Conservation (phyloP, 2,113 vertebrate species). For the Dissostichus mawsoni region DNA sequence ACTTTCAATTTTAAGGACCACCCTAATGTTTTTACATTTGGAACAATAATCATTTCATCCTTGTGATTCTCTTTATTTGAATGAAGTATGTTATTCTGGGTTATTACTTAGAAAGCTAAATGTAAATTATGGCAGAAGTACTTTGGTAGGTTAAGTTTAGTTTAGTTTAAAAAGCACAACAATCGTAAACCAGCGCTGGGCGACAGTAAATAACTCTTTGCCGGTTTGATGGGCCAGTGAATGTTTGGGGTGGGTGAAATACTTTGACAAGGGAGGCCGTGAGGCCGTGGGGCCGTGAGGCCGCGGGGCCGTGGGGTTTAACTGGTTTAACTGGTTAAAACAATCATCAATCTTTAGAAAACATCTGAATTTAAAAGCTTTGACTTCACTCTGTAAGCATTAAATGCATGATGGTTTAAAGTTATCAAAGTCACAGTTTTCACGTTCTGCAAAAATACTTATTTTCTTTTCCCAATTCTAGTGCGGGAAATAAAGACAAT, state of each 20-base stretch:
- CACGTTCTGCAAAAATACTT: neutral
- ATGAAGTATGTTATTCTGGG: neutral
- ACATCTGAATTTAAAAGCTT: slow-evolving; percentile 12
- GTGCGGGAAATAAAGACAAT: slow-evolving; percentile 7
- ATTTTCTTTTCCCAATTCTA: slow-evolving; percentile 23
- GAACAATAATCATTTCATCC: neutral
- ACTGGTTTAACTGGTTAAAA: neutral
- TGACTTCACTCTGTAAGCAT: slow-evolving; percentile 1
- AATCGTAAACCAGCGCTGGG: neutral
- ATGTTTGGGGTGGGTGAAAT: slow-evolving; percentile 36
- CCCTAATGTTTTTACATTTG: neutral
- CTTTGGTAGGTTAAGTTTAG: neutral
- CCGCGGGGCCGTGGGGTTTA: too few relatives aligned
- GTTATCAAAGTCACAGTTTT: neutral
- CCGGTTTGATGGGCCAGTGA: slow-evolving; percentile 20
- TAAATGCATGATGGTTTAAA: neutral
- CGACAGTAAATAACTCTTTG: slow-evolving; percentile 32
- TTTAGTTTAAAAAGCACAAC: neutral
- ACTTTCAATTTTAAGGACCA: too few relatives aligned
- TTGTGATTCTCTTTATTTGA: neutral
- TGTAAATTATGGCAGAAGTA: neutral
- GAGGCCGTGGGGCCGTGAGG: too few relatives aligned
- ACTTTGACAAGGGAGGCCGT: slow-evolving; percentile 1
- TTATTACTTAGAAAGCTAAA: neutral
- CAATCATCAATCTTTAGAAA: slow-evolving; percentile 8